phyloP scores from a whole-genome alignment of 2,888 invertebrate genomes.

The Thecophora atra region DNA sequence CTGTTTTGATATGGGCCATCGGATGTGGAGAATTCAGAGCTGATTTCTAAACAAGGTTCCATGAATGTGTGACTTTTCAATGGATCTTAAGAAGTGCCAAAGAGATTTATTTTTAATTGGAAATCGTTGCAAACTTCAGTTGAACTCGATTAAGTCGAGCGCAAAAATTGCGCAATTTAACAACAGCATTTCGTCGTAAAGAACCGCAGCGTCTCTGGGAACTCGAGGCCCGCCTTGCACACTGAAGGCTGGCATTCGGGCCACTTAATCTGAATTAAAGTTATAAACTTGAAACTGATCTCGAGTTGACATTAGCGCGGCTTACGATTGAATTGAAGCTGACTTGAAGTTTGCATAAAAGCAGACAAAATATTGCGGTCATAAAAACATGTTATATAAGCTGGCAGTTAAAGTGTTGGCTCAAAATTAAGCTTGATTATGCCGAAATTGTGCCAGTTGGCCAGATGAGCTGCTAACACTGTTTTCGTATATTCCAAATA shows the following conservation, averaged over 20 bases:
- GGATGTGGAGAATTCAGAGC: no score
- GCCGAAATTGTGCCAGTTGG: not conserved
- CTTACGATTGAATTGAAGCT: constrained; percentile 7
- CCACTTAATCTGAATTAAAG: constrained; percentile 12
- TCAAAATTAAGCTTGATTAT: constrained; percentile 4
- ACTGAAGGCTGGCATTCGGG: not conserved
- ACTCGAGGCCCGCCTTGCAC: not conserved
- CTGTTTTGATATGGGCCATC: no score
- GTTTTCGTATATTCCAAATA: not conserved
- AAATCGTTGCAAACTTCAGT: not conserved
- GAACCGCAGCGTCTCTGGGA: not conserved
- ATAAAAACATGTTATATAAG: constrained; percentile 15
- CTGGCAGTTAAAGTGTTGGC: constrained; percentile 11
- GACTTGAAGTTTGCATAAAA: constrained; percentile 15
- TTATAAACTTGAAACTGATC: constrained; percentile 14
- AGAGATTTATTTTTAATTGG: not conserved
- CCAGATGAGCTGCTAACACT: not conserved
- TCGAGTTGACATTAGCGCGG: constrained; percentile 17
- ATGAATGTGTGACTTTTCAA: no score
- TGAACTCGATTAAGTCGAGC: not conserved
- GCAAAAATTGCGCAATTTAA: not conserved
- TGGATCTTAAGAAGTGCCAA: no score
- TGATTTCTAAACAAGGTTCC: no score
- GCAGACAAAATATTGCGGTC: constrained; percentile 16
- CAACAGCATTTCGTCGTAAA: not conserved